Evolutionary conservation across 2,113 vertebrate species (phyloP), one percentile per base, ranked within the genome.

Genomic region (Indri indri): DNA sequence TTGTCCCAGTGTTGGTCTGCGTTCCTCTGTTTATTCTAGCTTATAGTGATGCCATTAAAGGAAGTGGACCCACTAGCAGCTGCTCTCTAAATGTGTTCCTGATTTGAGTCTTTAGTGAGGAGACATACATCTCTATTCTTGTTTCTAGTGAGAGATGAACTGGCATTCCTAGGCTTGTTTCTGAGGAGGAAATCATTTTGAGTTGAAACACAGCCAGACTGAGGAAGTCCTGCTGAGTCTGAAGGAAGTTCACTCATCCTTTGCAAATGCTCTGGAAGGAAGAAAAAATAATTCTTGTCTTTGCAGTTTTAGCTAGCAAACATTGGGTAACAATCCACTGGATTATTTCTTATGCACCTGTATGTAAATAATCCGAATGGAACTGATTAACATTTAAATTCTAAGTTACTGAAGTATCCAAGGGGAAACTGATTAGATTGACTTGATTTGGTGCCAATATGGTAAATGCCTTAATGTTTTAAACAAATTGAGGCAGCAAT

Each of bases 191-290:
- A 97, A 76, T 97, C 45, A 97, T 91, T 98, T 63, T 95, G 74
- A 95, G 14, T 77, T 97, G 73, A 84, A 96, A 92, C 88, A 82
- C 92, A 98, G 79, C 71, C 96, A 97, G 79, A 97, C 12, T 89
- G 85, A 95, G 47, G 93, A 98, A 97, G 61, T 73, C 95, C 95
- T 90, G 79, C 30, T 97, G 97, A 92, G 90, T 92, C 96, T 96
- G 93, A 97, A 97, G 94, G 94, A 98, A 98, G 94, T 92, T 95
- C 40, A 96, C 95, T 96, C 45, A 97, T 97, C 91, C 95, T 91
- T 92, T 97, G 71, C 91, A 96, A 98, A 80, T 94, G 91, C 96
- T 97, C 73, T 83, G 86, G 90, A 91, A 93, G 96, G 40, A 96
- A 70, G 91, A 34, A 61, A 88, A 96, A 42, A 95, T 4, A 61